Percentiles rank a stretch among this genome's conserved stretches.
phyloP scores from a whole-genome alignment of 2,113 vertebrate genomes.

The Xiphias gladius region DNA sequence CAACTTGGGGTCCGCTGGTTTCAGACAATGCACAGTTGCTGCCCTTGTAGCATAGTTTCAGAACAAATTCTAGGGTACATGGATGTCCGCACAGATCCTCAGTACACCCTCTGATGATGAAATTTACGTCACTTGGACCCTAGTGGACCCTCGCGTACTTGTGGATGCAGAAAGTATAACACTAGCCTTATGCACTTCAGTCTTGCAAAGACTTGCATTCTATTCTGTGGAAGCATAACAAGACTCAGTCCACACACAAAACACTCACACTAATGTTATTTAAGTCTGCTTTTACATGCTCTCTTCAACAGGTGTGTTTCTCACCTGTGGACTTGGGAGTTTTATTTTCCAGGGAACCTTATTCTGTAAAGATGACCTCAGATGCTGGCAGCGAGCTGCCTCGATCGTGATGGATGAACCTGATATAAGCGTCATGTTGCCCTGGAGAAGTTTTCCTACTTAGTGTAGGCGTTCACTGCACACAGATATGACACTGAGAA shows the following conservation, averaged over 20 bases:
- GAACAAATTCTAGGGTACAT: no score
- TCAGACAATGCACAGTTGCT: no score
- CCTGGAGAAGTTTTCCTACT: slow-evolving; percentile 27
- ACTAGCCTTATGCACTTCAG: slow-evolving; percentile 1
- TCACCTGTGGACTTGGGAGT: slow-evolving; percentile 17
- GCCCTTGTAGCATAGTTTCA: no score
- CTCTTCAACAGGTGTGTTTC: slow-evolving; percentile 37
- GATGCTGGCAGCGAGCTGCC: slow-evolving; percentile 17
- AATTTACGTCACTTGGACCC: no score
- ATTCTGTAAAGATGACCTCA: slow-evolving; percentile 43
- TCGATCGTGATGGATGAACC: slow-evolving; percentile 45
- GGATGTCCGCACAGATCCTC: no score
- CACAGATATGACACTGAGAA: slow-evolving; percentile 40
- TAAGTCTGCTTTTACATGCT: not conserved
- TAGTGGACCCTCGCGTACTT: no score
- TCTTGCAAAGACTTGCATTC: slow-evolving; percentile 21
- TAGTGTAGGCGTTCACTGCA: slow-evolving; percentile 10
- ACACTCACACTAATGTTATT: not conserved
- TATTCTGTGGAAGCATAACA: not conserved
- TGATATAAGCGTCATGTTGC: slow-evolving; percentile 29
- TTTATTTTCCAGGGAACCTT: slow-evolving; percentile 20
- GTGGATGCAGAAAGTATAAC: not conserved
- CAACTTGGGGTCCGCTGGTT: no score
- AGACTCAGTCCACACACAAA: not conserved
- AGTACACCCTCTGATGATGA: no score